phyloP scores from a whole-genome alignment of 1,140 invertebrate species.

The Lerema accius region DNA sequence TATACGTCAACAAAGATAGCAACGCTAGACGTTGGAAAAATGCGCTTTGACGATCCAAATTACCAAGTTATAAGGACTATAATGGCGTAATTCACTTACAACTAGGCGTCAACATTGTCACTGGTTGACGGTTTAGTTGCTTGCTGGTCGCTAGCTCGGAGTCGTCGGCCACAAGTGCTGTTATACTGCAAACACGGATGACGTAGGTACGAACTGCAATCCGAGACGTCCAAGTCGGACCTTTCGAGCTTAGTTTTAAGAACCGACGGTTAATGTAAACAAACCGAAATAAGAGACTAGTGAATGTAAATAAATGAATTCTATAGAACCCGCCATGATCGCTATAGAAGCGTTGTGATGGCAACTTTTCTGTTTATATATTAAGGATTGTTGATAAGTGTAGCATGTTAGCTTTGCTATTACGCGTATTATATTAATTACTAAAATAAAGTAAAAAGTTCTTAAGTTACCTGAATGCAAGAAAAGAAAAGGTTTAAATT shows the following conservation, averaged over 20 bases:
- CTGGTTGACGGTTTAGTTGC: neutral
- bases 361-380: conserved; percentile 27
- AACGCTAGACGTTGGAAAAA: neutral
- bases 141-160: neutral
- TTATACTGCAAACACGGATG: conserved; percentile 32
- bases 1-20: neutral
- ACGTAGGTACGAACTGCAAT: conserved; percentile 1
- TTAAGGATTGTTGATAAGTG: neutral
- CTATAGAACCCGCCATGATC: conserved; percentile 17
- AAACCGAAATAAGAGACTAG: conserved; percentile 34
- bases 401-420: no score
- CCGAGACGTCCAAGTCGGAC: conserved; percentile 14
- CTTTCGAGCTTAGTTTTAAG: conserved; percentile 40
- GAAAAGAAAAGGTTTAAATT: neutral
- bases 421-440: no score
- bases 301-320: conserved; percentile 33
- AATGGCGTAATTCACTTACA: neutral
- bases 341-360: no score
- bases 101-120: neutral
- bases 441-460: no score
- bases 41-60: neutral
- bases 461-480: no score
- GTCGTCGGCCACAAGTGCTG: conserved; percentile 25
- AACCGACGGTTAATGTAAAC: conserved; percentile 48
- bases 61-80: neutral